Base-by-base conservation (phyloP, 2,797 vertebrate species). In the Rhinichthys osculus region DNA sequence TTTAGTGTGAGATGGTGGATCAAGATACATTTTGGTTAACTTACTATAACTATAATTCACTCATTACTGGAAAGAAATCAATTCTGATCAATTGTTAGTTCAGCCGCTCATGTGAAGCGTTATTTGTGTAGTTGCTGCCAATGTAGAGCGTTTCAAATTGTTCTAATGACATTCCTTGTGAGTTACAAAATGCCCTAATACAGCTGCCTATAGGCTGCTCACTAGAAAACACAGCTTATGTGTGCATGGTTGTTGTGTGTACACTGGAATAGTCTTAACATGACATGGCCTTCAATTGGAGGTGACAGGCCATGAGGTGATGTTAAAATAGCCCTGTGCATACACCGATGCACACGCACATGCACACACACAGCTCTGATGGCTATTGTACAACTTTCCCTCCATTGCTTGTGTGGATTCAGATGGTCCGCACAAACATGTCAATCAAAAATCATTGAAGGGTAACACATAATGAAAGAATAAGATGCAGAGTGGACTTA, bases 231-330 rank as follows among this genome's bases (percentile, higher is more conserved):
- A 78, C 23, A 62, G 35, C 76, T 54, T 50, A 57, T 44, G 70
- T 74, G 70, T 35, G 70, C 27, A 47, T 2, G 8, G 44, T 71
- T 73, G 35, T 42, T 69, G 73, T 44, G 64, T 62, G 35, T 59
- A 79, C 30, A 44, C 66, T 76, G 33, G 59, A 74, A 16, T 21
- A 35, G 54, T 40, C 54, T 81, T 47, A n/a, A 64, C 27, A 21
- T 50, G 80, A 81, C 42, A 69, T n/a, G 47, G 14, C 78, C 44
- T 35, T 23, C 50, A 84, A 88, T 89, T 69, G 83, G 87, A 88
- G 64, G 71, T 85, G 88, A 88, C 89, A 76, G 84, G 78, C 78
- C 88, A 21, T 50, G 74, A 40, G 72, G 87, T 38, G 78, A 64
- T 57, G 67, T 59, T 87, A 83, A 81, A 62, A 76, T 77, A 42